phyloP scores from a whole-genome alignment of 2,113 vertebrate species.

The Rhinogobius similis region DNA sequence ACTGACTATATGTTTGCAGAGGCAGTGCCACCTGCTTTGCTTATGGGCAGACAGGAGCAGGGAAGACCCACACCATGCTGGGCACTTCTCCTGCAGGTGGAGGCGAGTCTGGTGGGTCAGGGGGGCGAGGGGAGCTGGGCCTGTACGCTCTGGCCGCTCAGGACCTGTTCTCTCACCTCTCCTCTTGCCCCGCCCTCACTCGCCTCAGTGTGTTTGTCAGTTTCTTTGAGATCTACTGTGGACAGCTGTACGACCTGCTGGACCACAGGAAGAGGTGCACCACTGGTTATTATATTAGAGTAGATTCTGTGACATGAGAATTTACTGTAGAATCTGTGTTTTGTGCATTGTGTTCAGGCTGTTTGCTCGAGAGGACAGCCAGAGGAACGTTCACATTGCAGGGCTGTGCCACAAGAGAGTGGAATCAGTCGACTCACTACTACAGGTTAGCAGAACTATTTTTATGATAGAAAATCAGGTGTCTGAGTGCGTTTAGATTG shows the following conservation, averaged over 20 bases:
- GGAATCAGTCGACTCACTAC: conserved; percentile 80
- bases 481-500: too few species aligned
- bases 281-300: background rate
- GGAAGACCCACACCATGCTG: conserved; percentile 94
- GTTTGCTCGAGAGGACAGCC: conserved; percentile 88
- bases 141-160: conserved; percentile 86
- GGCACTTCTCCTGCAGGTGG: conserved; percentile 79
- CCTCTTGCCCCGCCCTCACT: conserved; percentile 30
- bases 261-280: conserved; percentile 86
- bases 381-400: conserved; percentile 86
- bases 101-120: background rate
- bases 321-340: background rate
- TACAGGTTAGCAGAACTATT: conserved; percentile 79
- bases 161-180: conserved; percentile 87
- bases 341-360: conserved; percentile 72
- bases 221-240: conserved; percentile 95
- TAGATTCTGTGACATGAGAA: background rate
- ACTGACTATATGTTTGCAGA: conserved; percentile 62
- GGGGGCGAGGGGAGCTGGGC: background rate
- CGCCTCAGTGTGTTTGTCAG: conserved; percentile 83
- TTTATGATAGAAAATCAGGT: too few species aligned
- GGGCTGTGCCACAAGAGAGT: conserved; percentile 84
- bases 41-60: conserved; percentile 91
- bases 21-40: conserved; percentile 92
- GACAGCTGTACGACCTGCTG: conserved; percentile 90